A percentile compares a stretch with the other conserved stretches of the same genome.
Evolutionary conservation across 2,113 vertebrate genomes (phyloP).

Genomic region (Colinus virginianus): DNA sequence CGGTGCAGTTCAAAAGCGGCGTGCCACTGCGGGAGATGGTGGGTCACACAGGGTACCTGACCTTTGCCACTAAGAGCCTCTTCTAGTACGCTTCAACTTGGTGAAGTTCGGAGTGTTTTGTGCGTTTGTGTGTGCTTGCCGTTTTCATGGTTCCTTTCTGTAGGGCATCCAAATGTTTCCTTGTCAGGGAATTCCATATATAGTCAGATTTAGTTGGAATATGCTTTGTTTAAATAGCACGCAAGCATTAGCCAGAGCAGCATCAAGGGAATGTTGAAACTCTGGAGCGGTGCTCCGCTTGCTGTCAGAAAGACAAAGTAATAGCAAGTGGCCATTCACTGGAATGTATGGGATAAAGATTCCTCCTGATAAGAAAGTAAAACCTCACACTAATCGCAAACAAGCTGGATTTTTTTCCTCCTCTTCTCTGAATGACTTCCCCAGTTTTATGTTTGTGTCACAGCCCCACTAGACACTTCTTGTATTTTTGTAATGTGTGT

Average conservation of each 20-base stretch:
- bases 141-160: constrained; percentile 33
- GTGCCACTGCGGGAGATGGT: constrained; percentile 87
- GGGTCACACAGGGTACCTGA: constrained; percentile 96
- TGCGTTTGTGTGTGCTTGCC: background rate
- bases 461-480: background rate
- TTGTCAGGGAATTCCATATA: constrained; percentile 74
- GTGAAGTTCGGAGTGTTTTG: background rate
- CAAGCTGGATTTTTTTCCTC: background rate
- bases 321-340: background rate
- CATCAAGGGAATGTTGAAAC: constrained; percentile 26
- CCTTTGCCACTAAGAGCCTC: constrained; percentile 93
- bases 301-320: constrained; percentile 46
- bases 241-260: constrained; percentile 45
- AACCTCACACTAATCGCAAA: background rate
- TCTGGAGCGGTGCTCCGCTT: constrained; percentile 38
- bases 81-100: constrained; percentile 62
- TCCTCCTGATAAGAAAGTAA: background rate
- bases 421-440: constrained; percentile 8
- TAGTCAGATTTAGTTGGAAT: constrained; percentile 64
- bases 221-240: constrained; percentile 71
- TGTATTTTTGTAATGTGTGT: background rate
- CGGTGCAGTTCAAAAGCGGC: constrained; percentile 84
- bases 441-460: background rate
- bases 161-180: constrained; percentile 38
- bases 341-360: constrained; percentile 53